Evolutionary conservation across 2,797 vertebrate species (phyloP).

Genomic region (Allobates femoralis): DNA sequence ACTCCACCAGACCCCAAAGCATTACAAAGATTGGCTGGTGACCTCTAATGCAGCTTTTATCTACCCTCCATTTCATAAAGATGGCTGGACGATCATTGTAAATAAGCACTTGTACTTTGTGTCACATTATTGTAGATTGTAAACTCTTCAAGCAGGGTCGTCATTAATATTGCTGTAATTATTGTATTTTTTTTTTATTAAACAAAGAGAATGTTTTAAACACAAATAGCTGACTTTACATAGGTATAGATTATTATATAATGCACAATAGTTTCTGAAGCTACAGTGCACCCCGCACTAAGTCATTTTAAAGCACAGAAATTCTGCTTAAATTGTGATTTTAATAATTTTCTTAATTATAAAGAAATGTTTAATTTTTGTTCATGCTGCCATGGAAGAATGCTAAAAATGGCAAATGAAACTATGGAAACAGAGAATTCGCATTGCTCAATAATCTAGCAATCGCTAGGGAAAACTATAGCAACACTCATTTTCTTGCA

Average conservation of each 20-base stretch:
- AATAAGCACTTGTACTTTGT: no score
- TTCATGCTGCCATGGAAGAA: conserved; percentile 10
- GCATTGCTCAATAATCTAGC: conserved; percentile 49
- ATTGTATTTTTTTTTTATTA: no score
- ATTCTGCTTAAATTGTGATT: background rate
- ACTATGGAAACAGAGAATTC: conserved; percentile 53
- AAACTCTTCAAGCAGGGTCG: no score
- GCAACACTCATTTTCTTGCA: conserved; percentile 54
- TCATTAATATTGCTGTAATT: no score
- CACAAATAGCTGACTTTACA: background rate
- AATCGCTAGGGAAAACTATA: conserved; percentile 40
- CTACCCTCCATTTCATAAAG: no score
- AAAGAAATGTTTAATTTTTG: conserved; percentile 26
- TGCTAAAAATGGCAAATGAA: conserved; percentile 48
- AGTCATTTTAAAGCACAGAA: background rate
- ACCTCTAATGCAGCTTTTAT: no score
- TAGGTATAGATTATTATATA: background rate
- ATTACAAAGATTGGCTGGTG: no score
- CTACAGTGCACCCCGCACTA: background rate
- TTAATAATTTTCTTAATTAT: conserved; percentile 35
- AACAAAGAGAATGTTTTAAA: background rate
- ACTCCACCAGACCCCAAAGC: no score
- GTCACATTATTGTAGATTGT: no score
- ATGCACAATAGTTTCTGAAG: background rate
- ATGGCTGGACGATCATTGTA: no score